phyloP scores from a whole-genome alignment of 2,113 vertebrate genomes.

The Manacus vitellinus region DNA sequence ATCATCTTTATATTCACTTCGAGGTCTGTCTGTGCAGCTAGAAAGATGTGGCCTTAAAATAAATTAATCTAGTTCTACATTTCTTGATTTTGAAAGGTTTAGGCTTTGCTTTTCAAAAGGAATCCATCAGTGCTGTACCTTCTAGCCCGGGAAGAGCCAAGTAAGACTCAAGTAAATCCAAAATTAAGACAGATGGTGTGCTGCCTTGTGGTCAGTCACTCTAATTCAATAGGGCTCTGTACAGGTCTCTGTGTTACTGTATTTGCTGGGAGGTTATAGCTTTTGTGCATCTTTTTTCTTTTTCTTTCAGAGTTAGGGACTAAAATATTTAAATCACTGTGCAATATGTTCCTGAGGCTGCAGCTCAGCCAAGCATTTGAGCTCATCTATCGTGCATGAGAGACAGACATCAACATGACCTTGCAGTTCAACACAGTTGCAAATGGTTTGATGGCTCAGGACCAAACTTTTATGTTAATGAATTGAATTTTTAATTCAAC shows the following conservation, averaged over 20 bases:
- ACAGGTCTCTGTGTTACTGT: neutral
- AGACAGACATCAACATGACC: neutral
- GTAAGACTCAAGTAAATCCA: conserved; percentile 32
- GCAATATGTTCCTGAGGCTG: neutral
- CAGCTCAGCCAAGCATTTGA: neutral
- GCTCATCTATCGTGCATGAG: neutral
- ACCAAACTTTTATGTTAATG: neutral
- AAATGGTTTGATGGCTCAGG: neutral
- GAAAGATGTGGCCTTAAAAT: conserved; percentile 37
- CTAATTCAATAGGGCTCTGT: conserved; percentile 41
- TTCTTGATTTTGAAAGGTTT: conserved; percentile 50
- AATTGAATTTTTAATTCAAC: neutral
- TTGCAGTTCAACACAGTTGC: neutral
- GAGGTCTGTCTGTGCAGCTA: conserved; percentile 25
- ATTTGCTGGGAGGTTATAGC: neutral
- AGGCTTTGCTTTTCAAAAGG: conserved; percentile 35
- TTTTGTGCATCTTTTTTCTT: neutral
- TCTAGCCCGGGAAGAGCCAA: conserved; percentile 48
- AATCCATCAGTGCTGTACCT: conserved; percentile 44
- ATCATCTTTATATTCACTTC: conserved; percentile 38
- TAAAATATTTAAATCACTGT: neutral
- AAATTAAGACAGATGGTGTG: conserved; percentile 56
- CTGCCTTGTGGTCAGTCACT: conserved; percentile 48
- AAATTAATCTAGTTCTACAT: conserved; percentile 20
- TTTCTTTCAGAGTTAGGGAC: neutral